These are phyloP conservation scores for Gerris lacustris DNA, from an alignment of 2,888 invertebrate species.

Conservation along the genomic window DNA sequence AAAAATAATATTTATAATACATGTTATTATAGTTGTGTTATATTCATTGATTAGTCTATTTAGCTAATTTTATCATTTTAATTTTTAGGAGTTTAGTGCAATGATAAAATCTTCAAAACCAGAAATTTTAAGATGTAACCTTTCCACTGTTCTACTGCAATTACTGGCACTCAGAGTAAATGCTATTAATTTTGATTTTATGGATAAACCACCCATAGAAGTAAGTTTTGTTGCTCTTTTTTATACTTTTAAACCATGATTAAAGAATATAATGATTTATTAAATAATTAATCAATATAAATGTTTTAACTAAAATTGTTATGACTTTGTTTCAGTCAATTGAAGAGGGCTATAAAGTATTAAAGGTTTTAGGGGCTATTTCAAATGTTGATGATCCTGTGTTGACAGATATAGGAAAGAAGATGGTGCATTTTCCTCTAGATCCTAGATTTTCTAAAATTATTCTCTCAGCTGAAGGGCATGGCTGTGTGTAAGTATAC, in stretches of 20 bases:
- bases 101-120: conserved; percentile 64
- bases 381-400: conserved; percentile 45
- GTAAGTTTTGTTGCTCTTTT: conserved; percentile 33
- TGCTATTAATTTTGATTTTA: conserved; percentile 72
- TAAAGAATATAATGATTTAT: too few species aligned
- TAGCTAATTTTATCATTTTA: not conserved
- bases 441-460: conserved; percentile 81
- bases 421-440: conserved; percentile 82
- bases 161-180: conserved; percentile 73
- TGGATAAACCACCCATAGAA: conserved; percentile 73
- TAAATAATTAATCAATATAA: too few species aligned
- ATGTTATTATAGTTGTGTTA: too few species aligned
- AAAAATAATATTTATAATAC: too few species aligned
- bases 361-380: conserved; percentile 49
- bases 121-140: conserved; percentile 68
- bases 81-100: conserved; percentile 49
- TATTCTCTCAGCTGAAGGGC: conserved; percentile 61
- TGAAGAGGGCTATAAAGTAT: conserved; percentile 38
- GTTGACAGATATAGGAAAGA: conserved; percentile 64
- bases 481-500: conserved; percentile 55
- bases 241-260: too few species aligned
- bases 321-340: conserved; percentile 32
- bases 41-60: too few species aligned
- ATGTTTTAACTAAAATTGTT: not conserved
- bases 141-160: conserved; percentile 64